Percentiles rank a stretch among this genome's conserved stretches.
phyloP scores from a whole-genome alignment of 92 coral and sea anemone genomes.

The Palythoa grandiflora region DNA sequence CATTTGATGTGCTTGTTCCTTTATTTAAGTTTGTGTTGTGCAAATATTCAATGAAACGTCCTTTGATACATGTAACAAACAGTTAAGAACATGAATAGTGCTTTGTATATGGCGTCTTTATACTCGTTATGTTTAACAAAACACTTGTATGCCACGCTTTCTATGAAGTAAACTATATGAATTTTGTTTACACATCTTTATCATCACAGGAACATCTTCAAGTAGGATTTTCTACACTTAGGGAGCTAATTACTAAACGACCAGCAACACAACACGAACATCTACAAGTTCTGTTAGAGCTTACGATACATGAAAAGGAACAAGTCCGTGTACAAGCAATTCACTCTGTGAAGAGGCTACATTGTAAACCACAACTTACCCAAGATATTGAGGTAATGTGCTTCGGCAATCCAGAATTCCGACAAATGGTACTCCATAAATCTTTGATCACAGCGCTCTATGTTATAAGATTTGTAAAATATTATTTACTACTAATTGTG shows the following conservation, averaged over 20 bases:
- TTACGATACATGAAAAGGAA: conserved; percentile 86
- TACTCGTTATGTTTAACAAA: too few species aligned
- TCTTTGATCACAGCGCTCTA: too few species aligned
- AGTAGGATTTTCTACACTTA: conserved; percentile 90
- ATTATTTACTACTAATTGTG: not conserved
- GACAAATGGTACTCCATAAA: too few species aligned
- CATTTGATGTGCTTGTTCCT: too few species aligned
- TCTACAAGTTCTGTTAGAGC: conserved; percentile 86
- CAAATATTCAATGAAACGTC: too few species aligned
- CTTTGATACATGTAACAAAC: too few species aligned
- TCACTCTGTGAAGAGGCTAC: conserved; percentile 96
- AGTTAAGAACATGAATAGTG: too few species aligned
- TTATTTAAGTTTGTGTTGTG: too few species aligned
- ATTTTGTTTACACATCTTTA: not conserved
- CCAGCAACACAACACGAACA: conserved; percentile 90
- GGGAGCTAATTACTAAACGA: conserved; percentile 91
- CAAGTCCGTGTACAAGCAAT: conserved; percentile 98
- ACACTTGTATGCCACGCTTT: too few species aligned
- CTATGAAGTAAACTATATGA: not conserved
- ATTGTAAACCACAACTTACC: conserved; percentile 83
- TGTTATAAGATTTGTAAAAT: not conserved
- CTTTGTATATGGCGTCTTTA: too few species aligned
- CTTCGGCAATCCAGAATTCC: not conserved
- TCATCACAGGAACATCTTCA: conserved; percentile 86
- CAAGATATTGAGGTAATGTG: conserved; percentile 86